phyloP scores from a whole-genome alignment of 1,140 invertebrate genomes.

The roundworm (Caenorhabditis elegans) region WBcel235 BX284602.5:6669001-6669500 shows the following conservation, averaged over 20 bases:
- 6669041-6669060: not conserved
- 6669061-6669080: not conserved
- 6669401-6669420: not conserved
- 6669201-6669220: not conserved
- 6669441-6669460: not conserved
- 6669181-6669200: not conserved
- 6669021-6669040: too few species aligned
- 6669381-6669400: not conserved
- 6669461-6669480: not conserved
- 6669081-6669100: not conserved
- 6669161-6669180: not conserved
- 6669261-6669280: not conserved
- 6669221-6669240: not conserved
- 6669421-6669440: not conserved
- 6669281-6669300: not conserved
- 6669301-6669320: not conserved
- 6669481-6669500: not conserved
- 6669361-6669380: not conserved
- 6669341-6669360: not conserved
- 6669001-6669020: too few species aligned
- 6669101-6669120: not conserved
- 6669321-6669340: not conserved
- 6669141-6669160: not conserved
- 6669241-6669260: not conserved
- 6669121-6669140: not conserved